Conservation (phyloP, 2,113 vertebrate genomes). For the Diphyllodes magnificus region DNA sequence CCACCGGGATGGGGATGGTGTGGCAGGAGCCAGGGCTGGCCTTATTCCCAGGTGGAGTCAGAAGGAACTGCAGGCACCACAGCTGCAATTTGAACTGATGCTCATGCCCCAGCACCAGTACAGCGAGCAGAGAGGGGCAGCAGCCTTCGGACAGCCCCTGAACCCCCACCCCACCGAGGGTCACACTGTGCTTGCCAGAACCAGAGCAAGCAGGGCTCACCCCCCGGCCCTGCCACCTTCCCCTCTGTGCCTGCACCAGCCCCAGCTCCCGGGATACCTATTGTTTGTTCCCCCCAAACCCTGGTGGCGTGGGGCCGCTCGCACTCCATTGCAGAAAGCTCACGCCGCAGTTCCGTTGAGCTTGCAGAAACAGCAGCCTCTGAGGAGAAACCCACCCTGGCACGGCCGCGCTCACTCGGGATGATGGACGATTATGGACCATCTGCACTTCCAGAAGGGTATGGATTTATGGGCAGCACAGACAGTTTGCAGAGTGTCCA, state of each 20-base stretch:
- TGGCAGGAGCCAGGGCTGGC: background rate
- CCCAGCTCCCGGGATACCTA: background rate
- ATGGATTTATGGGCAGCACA: constrained; percentile 79
- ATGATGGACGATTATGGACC: constrained; percentile 85
- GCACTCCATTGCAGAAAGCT: background rate
- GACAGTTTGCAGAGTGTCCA: constrained; percentile 80
- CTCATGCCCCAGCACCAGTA: background rate
- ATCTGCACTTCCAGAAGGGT: constrained; percentile 79
- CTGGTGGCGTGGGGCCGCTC: background rate
- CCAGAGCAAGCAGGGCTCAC: background rate
- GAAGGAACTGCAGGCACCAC: background rate
- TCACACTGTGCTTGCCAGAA: background rate
- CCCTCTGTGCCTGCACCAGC: background rate
- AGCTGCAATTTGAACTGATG: background rate
- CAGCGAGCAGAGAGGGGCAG: background rate
- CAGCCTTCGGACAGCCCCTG: background rate
- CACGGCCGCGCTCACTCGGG: constrained; percentile 62
- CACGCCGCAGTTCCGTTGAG: constrained; percentile 41
- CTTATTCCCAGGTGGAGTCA: background rate
- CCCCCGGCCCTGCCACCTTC: background rate
- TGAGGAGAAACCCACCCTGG: constrained; percentile 65
- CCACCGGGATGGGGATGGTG: rapidly evolving
- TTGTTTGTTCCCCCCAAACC: background rate
- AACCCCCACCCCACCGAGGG: background rate
- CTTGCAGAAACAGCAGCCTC: constrained; percentile 75